Evolutionary conservation across 2,113 vertebrate genomes (phyloP), one percentile per base, ranked within the genome.

Genomic region (Protobothrops flavoviridis): DNA sequence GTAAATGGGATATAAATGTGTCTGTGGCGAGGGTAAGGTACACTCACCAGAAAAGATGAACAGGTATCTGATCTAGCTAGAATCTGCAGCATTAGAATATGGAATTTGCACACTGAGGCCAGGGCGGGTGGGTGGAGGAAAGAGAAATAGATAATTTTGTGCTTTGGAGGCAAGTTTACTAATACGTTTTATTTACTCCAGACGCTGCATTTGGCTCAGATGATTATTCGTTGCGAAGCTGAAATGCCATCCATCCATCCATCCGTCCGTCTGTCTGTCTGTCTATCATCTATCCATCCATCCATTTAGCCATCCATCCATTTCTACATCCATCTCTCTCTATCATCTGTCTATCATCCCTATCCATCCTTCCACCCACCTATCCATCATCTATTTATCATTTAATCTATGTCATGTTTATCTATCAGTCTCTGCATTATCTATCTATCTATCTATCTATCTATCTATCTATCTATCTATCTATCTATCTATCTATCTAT

Each of bases 1-100:
- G 87, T 61, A 91, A 93, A 91, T 91, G 86, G 64, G 64, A 93
- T 88, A 89, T 93, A 93, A 93, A 93, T 91, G 90, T 88, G 21
- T 90, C 50, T 91, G 9, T 59, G 50, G 50, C 5, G 15, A 91
- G 64, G 87, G 74, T 52, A 53, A 87, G 50, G 52, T 87, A 87
- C 45, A 87, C 56, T 13, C 48, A 8, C 10, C 21, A 9, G 90
- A 52, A 91, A 88, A n/a, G 52, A 56, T 52, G 90, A 56, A 43
- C 89, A 93, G 85, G 89, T 91, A 81, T 48, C 45, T 39, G 88
- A 74, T 56, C 26, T 55, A 55, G 69, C n/a, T 87, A 21, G 53
- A 91, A 53, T 21, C 56, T 24, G 50, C 23, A 89, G 52, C 43
- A 69, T 57, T 53, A 29, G 24, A 59, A 89, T 2, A 81, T 86